These are phyloP conservation scores for Scalopus aquaticus DNA, from an alignment of 2,113 vertebrate genomes.

Conservation along the genomic window DNA sequence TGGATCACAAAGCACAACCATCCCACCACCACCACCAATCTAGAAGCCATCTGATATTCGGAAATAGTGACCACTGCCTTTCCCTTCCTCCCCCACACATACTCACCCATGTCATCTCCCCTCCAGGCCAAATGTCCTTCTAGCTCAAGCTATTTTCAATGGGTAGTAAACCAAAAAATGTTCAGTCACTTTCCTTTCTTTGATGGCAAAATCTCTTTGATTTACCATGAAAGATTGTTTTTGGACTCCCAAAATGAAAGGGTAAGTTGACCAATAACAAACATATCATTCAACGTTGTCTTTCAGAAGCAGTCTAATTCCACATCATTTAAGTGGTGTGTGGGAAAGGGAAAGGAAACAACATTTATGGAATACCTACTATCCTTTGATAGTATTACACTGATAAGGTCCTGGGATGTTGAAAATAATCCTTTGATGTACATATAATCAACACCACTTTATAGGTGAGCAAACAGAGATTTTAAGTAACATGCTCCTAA, in stretches of 20 bases:
- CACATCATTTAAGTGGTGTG: constrained; percentile 58
- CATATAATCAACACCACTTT: constrained; percentile 34
- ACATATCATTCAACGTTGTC: constrained; percentile 53
- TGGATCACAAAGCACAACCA: constrained; percentile 46
- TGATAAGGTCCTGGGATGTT: neutral
- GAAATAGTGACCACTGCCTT: constrained; percentile 22
- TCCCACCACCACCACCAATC: neutral
- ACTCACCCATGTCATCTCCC: neutral
- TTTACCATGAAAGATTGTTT: constrained; percentile 71
- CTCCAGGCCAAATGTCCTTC: constrained; percentile 32
- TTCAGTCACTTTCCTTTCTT: constrained; percentile 66
- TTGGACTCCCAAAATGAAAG: constrained; percentile 64
- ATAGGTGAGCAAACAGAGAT: constrained; percentile 49
- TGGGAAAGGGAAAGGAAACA: constrained; percentile 48
- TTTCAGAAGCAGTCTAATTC: constrained; percentile 49
- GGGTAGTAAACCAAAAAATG: constrained; percentile 51
- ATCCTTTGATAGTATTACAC: neutral
- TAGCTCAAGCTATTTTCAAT: constrained; percentile 38
- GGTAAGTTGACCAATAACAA: constrained; percentile 65
- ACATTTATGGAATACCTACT: constrained; percentile 39
- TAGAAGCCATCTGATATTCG: neutral
- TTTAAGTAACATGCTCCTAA: constrained; percentile 23
- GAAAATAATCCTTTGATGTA: constrained; percentile 12
- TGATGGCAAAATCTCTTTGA: constrained; percentile 67
- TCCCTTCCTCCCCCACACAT: neutral